These are phyloP conservation scores for Polymixis lichenea DNA, from an alignment of 2,888 invertebrate species.

Conservation along the genomic window DNA sequence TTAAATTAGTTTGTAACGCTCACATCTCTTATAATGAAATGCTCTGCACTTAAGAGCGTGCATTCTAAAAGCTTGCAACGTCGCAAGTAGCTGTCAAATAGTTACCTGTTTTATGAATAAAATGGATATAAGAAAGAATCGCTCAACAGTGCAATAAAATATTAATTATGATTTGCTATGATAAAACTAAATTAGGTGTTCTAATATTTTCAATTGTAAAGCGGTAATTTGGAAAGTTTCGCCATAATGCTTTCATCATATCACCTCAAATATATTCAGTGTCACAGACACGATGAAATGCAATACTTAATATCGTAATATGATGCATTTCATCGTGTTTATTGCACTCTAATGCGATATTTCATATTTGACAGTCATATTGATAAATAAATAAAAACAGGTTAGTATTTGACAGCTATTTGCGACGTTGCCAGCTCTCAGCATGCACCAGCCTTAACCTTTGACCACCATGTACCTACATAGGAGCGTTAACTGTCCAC, in stretches of 20 bases:
- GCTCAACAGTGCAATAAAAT: background rate
- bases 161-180: background rate
- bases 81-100: background rate
- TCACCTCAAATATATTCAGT: no score
- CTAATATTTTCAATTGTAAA: no score
- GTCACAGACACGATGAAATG: no score
- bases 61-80: background rate
- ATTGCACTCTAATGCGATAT: background rate
- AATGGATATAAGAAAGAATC: no score
- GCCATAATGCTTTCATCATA: background rate
- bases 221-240: background rate
- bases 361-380: background rate
- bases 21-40: background rate
- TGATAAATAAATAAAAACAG: background rate
- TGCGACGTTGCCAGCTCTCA: slow-evolving; percentile 1
- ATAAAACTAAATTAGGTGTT: background rate
- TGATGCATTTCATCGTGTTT: no score
- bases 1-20: background rate
- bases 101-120: background rate
- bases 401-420: background rate
- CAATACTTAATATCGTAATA: background rate
- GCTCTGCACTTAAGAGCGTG: background rate
- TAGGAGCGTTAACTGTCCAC: slow-evolving; percentile 14
- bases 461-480: background rate
- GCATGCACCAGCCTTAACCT: background rate